phyloP scores from a whole-genome alignment of 1,140 invertebrate species.

The Chrysoperla carnea region DNA sequence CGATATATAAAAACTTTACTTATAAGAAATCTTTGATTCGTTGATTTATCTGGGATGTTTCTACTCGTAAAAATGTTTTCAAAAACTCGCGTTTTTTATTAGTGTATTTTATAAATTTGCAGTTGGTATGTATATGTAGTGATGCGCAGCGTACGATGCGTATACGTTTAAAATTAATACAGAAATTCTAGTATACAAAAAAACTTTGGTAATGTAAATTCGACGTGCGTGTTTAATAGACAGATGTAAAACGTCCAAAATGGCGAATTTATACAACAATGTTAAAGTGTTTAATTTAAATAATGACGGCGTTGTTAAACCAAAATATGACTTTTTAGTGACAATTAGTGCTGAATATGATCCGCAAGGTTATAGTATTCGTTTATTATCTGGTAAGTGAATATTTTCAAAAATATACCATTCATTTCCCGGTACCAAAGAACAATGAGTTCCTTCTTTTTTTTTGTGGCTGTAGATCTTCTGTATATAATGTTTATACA shows the following conservation, averaged over 20 bases:
- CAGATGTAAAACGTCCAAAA: conserved; percentile 24
- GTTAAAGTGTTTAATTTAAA: conserved; percentile 47
- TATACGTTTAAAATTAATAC: no score
- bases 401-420: background rate
- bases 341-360: conserved; percentile 54
- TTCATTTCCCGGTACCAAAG: conserved; percentile 2
- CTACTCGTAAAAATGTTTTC: no score
- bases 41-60: no score
- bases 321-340: conserved; percentile 49
- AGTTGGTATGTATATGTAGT: no score
- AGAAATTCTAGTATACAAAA: no score
- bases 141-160: no score
- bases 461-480: background rate
- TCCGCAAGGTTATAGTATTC: conserved; percentile 53
- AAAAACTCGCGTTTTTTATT: no score
- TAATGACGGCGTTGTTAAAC: conserved; percentile 41
- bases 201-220: no score
- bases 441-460: conserved; percentile 5
- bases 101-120: no score
- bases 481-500: background rate
- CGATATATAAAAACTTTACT: no score
- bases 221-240: no score
- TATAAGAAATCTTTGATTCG: no score
- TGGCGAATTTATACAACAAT: conserved; percentile 50
- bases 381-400: conserved; percentile 36